Evolutionary conservation across 2,888 invertebrate species (phyloP).

Genomic region (Octonoba sinensis): DNA sequence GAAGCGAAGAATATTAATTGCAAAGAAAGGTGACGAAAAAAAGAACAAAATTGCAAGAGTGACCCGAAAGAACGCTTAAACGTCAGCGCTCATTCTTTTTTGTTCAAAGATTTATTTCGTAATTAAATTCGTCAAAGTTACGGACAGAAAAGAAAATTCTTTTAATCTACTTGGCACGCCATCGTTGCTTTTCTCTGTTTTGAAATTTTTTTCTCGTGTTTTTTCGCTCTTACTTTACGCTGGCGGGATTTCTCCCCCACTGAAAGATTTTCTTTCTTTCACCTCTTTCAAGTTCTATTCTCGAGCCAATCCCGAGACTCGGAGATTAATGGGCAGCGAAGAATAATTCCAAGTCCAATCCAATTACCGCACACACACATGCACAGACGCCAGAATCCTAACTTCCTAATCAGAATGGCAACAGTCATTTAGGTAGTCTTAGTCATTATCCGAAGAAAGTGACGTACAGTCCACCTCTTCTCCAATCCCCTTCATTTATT

Average conservation of each 20-base stretch:
- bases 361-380: slow-evolving; percentile 34
- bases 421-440: slow-evolving; percentile 53
- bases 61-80: slow-evolving; percentile 16
- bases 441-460: slow-evolving; percentile 49
- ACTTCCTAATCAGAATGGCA: slow-evolving; percentile 59
- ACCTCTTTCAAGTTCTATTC: slow-evolving; percentile 15
- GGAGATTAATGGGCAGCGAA: slow-evolving; percentile 45
- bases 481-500: slow-evolving; percentile 22
- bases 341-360: slow-evolving; percentile 61
- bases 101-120: slow-evolving; percentile 18
- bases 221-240: slow-evolving; percentile 22
- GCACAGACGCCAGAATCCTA: slow-evolving; percentile 22
- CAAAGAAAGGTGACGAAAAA: slow-evolving; percentile 9
- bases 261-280: slow-evolving; percentile 13
- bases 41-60: slow-evolving; percentile 10
- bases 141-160: slow-evolving; percentile 22
- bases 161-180: slow-evolving; percentile 29
- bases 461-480: slow-evolving; percentile 23
- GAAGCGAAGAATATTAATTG: neutral
- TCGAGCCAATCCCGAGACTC: slow-evolving; percentile 28
- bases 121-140: slow-evolving; percentile 53
- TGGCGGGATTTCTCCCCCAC: slow-evolving; percentile 1
- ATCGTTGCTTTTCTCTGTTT: slow-evolving; percentile 9
- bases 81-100: slow-evolving; percentile 25
- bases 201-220: slow-evolving; percentile 2